Evolutionary conservation across 1,140 invertebrate species (phyloP), one percentile per base, ranked within the genome.

Genomic region (Diplogasteroides magnus): DNA sequence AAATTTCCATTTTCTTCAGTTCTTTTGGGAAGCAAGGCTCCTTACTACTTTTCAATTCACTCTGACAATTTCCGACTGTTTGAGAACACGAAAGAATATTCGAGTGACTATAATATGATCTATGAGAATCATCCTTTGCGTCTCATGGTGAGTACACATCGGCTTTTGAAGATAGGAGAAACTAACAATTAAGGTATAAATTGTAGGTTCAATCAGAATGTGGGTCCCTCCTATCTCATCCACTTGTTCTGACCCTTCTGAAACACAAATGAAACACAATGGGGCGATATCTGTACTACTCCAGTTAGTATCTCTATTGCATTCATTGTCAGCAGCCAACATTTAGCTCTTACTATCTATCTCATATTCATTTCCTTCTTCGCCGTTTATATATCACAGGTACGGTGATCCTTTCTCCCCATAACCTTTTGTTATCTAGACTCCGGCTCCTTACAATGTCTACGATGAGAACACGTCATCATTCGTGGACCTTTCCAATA

Each of bases 91-190:
- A n/a, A n/a, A n/a, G n/a, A n/a, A n/a, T 85, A 85, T 71, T 74
- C 80, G 2, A 76, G 61, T 14, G 82, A 86, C 69, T 79, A 82
- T 27, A 78, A 80, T 63, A 71, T 83, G 23, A 74, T 86, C 28
- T 86, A 86, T 77, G 81, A 82, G 37, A 87, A 87, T 73, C 86
- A 87, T 77, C 86, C 86, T 31, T 76, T 87, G 29, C 85, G 83
- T 78, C 77, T 87, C 61, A 87, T 87, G 86, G 86, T 86, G n/a
- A n/a, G n/a, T n/a, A n/a, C n/a, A n/a, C n/a, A n/a, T n/a, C n/a
- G n/a, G n/a, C n/a, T n/a, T n/a, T n/a, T n/a, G n/a, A 75, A 77
- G 77, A 25, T 11, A 31, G 14, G 29, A 31, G 29, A 63, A n/a
- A 14, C 11, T 63, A 31, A 26, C 15, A 2, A 27, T n/a, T 19